These are phyloP conservation scores for Novumbra hubbsi DNA, from an alignment of 2,797 vertebrate genomes.

Conservation along the genomic window DNA sequence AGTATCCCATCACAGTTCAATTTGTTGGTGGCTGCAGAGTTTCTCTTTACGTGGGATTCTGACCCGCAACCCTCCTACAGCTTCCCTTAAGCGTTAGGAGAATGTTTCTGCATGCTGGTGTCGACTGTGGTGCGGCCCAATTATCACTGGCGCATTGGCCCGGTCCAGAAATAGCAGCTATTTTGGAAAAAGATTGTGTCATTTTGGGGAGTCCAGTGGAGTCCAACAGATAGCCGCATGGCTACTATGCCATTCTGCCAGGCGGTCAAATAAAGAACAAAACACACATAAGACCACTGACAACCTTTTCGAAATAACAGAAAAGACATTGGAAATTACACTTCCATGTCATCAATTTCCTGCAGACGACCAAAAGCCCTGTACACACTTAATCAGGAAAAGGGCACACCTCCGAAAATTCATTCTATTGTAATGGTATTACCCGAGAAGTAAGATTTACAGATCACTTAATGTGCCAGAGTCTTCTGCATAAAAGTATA, in stretches of 20 bases:
- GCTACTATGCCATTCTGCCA: slow-evolving; percentile 40
- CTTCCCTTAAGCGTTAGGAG: slow-evolving; percentile 42
- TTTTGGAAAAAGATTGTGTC: slow-evolving; percentile 46
- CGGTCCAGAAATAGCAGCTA: slow-evolving; percentile 63
- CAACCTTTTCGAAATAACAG: slow-evolving; percentile 54
- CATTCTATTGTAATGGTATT: slow-evolving; percentile 83
- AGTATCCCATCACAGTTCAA: slow-evolving; percentile 9
- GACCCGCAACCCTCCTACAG: slow-evolving; percentile 34
- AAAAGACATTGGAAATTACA: slow-evolving; percentile 67
- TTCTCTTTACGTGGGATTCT: slow-evolving; percentile 29
- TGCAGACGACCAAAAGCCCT: slow-evolving; percentile 72
- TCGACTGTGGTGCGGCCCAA: slow-evolving; percentile 45
- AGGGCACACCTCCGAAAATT: slow-evolving; percentile 81
- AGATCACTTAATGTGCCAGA: slow-evolving; percentile 83
- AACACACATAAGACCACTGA: slow-evolving; percentile 14
- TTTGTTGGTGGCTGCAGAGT: slow-evolving; percentile 18
- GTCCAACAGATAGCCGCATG: slow-evolving; percentile 11
- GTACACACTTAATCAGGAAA: slow-evolving; percentile 81
- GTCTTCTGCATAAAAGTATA: slow-evolving; percentile 88
- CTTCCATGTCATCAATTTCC: slow-evolving; percentile 72
- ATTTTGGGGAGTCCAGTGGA: slow-evolving; percentile 39
- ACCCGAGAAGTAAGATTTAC: slow-evolving; percentile 83
- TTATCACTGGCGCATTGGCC: slow-evolving; percentile 51
- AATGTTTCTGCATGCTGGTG: slow-evolving; percentile 33
- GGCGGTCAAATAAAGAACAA: slow-evolving; percentile 35